Evolutionary conservation across 2,888 invertebrate species (phyloP), one percentile per base, ranked within the genome.

Genomic region (Eilema depressum): DNA sequence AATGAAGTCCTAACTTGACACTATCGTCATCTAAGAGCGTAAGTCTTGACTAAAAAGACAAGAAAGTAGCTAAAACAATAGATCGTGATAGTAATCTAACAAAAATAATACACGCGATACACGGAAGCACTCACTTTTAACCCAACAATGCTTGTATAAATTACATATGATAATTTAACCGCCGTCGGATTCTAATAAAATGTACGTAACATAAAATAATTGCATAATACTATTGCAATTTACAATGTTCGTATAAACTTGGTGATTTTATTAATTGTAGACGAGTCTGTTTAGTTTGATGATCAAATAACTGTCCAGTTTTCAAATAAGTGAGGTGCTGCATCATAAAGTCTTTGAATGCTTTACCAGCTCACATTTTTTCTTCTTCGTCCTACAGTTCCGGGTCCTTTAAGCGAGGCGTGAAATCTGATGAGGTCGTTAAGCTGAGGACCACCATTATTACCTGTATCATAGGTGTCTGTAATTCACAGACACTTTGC

Each of bases 141-240:
- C 37, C 67, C 72, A 81, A 81, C 82, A 81, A 80, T 82, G 80
- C 70, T 67, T 37, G 71, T 69, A 71, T 75, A 70, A 56, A 71
- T 78, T 77, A 82, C 73, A 8, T 77, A 47, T 79, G 76, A 28
- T 69, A 80, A 82, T 77, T 73, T 69, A 73, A 61, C 62, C 56
- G n/a, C 62, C 56, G n/a, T 62, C 73, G 57, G 74, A 77, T 75
- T 74, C 74, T 75, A 76, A 82, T 79, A 78, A 76, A 75, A 78
- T 68, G 69, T 64, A 76, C 71, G 72, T 70, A 76, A 79, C 62
- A 73, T 47, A 17, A 11, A 56, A 62, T 63, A 67, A 68, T 82
- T 82, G 76, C 56, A 20, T 76, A 82, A 81, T 74, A 28, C 28
- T 68, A 61, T 81, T 77, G 74, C 74, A 74, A 64, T 71, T 73